Evolutionary conservation across 1,140 invertebrate genomes (phyloP), one percentile per base, ranked within the genome.

Genomic region (Hyles euphorbiae): DNA sequence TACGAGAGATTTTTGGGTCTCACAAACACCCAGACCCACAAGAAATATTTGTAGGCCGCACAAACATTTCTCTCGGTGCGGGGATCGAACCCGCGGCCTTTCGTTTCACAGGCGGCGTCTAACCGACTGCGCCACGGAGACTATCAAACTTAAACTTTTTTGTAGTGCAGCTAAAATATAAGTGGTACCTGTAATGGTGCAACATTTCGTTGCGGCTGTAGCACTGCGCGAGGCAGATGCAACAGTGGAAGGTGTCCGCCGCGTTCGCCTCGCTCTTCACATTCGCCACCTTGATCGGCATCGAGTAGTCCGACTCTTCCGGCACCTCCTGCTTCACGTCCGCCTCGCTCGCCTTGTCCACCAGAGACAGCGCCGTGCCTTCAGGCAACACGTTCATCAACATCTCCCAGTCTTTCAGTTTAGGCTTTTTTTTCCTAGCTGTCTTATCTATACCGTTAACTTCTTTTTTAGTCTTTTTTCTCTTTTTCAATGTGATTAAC

Each of bases 131-230:
- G 22, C 22, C 1, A 22, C 22, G 22, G 22, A 22, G 22, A 22
- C 22, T 22, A 22, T 22, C 22, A 22, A 22, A 22, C 22, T 22
- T 22, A 22, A 22, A 22, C 22, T 22, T 22, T 22, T 22, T 22
- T 22, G 22, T 22, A 22, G 2, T 22, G 22, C 22, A 22, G 22
- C 22, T 22, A 22, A 22, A 22, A 22, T 22, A 22, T 22, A 22
- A 48, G 5, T 11, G 3, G n/a, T 48, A 90, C 88, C 74, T 88
- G 56, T 90, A 90, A 72, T 90, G 88, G 47, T 77, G 63, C 4
- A 89, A 48, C 66, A 88, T 76, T 32, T 81, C 75, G 11, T 43
- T 46, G 40, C 69, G 70, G 3, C 58, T 74, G 34, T 52, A 67
- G 40, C 65, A 83, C 59, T 79, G 74, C n/a, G 65, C 58, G 12